Conservation (phyloP, 2,888 invertebrate genomes). For the Apantesis nais region DNA sequence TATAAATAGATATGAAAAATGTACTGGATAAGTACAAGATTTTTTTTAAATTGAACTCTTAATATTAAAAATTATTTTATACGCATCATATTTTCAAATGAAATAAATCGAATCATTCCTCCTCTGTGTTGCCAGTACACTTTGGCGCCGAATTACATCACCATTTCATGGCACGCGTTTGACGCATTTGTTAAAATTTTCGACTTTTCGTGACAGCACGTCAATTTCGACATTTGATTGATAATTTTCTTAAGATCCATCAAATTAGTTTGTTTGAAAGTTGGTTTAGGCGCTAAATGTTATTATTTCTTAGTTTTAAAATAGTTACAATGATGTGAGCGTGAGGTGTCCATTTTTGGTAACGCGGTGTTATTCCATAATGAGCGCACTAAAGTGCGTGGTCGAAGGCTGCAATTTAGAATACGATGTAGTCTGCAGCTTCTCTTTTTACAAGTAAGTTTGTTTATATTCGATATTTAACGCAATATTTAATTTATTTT, state of each 20-base stretch:
- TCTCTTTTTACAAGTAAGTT: constrained; percentile 83
- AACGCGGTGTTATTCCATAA: constrained; percentile 63
- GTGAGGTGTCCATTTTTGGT: constrained; percentile 71
- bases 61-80: background rate
- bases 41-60: background rate
- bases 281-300: constrained; percentile 83
- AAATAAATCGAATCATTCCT: background rate
- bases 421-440: constrained; percentile 83
- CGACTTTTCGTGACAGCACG: constrained; percentile 85
- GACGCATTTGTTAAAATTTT: constrained; percentile 74
- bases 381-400: constrained; percentile 80
- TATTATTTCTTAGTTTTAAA: constrained; percentile 68
- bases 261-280: constrained; percentile 85
- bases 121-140: constrained; percentile 65
- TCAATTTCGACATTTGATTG: constrained; percentile 86
- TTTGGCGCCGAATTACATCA: constrained; percentile 78
- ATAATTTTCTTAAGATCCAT: constrained; percentile 84
- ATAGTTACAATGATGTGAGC: constrained; percentile 75
- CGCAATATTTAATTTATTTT: constrained; percentile 22
- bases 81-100: background rate
- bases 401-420: constrained; percentile 82
- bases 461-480: constrained; percentile 51
- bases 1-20: background rate
- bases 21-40: background rate
- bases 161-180: constrained; percentile 83